These are phyloP conservation scores for Drosophila borealis DNA, from an alignment of 2,888 invertebrate species.

Conservation along the genomic window DNA sequence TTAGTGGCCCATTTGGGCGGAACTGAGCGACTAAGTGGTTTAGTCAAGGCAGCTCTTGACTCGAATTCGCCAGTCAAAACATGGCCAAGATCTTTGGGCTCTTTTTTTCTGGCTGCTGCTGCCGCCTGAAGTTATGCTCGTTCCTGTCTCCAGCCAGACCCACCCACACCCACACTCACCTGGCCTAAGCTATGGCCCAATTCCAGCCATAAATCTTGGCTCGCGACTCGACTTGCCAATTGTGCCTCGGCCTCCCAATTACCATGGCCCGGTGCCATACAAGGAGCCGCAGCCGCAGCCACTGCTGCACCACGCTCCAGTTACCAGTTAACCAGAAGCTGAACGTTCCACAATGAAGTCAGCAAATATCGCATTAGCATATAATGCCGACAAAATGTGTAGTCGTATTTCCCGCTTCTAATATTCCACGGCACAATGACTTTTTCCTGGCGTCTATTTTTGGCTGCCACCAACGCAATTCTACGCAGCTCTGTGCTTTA, in stretches of 20 bases:
- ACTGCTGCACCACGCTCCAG: conserved; percentile 30
- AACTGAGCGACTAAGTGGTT: conserved; percentile 70
- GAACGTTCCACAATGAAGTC: conserved; percentile 46
- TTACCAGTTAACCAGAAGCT: conserved; percentile 25
- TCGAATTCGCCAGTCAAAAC: conserved; percentile 11
- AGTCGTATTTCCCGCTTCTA: conserved; percentile 43
- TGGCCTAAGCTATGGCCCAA: conserved; percentile 3
- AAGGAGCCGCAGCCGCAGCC: conserved; percentile 10
- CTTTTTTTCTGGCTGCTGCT: background rate
- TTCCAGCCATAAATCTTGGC: conserved; percentile 35
- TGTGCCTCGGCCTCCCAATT: conserved; percentile 25
- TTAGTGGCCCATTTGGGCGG: conserved; percentile 79
- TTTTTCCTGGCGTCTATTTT: conserved; percentile 52
- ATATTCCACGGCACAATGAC: conserved; percentile 48
- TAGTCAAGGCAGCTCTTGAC: conserved; percentile 50
- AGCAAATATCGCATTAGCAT: conserved; percentile 57
- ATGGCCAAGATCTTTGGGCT: conserved; percentile 8
- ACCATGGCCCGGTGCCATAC: conserved; percentile 8
- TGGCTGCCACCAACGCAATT: conserved; percentile 39
- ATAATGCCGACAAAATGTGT: conserved; percentile 42
- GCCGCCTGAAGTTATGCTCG: background rate
- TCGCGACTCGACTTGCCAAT: conserved; percentile 7
- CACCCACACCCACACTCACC: conserved; percentile 14
- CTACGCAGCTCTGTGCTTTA: conserved; percentile 12
- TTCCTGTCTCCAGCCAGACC: conserved; percentile 18